Percentiles rank a stretch among this genome's conserved stretches.
Evolutionary conservation across 2,797 vertebrate species (phyloP).

Genomic region (Morelia viridis): DNA sequence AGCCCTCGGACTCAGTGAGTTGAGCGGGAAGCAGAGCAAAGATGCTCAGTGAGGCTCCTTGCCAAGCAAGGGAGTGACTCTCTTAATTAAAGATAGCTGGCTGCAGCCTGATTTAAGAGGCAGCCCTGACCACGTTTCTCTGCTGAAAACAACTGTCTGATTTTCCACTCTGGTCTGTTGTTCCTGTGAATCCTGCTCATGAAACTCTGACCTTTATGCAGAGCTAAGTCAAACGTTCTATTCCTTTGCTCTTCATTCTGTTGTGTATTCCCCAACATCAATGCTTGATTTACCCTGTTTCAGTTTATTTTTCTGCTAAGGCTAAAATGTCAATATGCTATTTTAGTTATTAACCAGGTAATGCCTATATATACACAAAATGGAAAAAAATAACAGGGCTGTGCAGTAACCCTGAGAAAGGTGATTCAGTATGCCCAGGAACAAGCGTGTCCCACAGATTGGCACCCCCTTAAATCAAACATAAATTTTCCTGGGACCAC

Average conservation of each 20-base stretch:
- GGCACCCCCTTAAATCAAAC: neutral
- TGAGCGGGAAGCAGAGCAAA: too few relatives aligned
- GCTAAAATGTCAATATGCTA: neutral
- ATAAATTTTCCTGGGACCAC: neutral
- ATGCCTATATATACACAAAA: neutral
- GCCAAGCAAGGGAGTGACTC: too few relatives aligned
- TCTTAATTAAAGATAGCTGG: too few relatives aligned
- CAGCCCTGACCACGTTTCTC: too few relatives aligned
- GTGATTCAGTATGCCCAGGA: neutral
- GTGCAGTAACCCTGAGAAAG: neutral
- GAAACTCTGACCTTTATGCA: neutral
- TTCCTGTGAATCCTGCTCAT: too few relatives aligned
- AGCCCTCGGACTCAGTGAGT: too few relatives aligned
- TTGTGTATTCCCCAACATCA: neutral
- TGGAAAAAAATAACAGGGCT: neutral
- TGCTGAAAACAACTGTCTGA: neutral
- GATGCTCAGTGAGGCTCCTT: too few relatives aligned
- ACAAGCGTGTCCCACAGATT: neutral
- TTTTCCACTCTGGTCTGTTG: neutral
- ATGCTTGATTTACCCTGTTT: neutral
- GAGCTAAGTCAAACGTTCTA: neutral
- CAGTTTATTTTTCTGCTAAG: constrained; percentile 3
- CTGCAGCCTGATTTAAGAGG: too few relatives aligned
- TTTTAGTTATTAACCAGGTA: neutral
- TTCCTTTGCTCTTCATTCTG: neutral